These are phyloP conservation scores for Lottia scabra DNA, from an alignment of 2,888 invertebrate species.

Conservation along the genomic window DNA sequence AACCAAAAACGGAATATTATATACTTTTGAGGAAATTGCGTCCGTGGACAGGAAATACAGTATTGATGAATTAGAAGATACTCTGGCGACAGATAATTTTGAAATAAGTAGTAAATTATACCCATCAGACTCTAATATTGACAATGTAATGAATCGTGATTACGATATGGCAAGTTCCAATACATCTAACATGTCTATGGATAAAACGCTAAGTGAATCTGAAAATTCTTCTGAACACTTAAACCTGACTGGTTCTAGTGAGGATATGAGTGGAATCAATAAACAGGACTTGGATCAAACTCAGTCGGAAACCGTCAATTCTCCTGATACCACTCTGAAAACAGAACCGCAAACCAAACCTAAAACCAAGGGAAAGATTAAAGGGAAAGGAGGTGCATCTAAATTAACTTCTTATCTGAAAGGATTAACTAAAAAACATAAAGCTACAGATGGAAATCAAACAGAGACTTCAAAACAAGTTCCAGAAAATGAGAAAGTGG, in stretches of 20 bases:
- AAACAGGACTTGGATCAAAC: too few relatives aligned
- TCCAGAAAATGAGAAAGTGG: too few relatives aligned
- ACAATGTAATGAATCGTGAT: background rate
- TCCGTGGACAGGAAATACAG: background rate
- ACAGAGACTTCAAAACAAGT: too few relatives aligned
- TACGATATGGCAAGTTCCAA: too few relatives aligned
- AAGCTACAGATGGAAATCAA: background rate
- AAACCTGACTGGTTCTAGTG: too few relatives aligned
- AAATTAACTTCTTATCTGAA: constrained; percentile 3
- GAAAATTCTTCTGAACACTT: too few relatives aligned
- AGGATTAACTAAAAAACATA: background rate
- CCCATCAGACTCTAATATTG: background rate
- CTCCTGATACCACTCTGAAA: too few relatives aligned
- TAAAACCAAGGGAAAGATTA: background rate
- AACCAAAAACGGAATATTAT: background rate
- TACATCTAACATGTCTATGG: too few relatives aligned
- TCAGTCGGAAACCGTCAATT: too few relatives aligned
- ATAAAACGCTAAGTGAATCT: too few relatives aligned
- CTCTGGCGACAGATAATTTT: background rate
- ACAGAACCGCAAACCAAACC: background rate
- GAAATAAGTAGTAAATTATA: background rate
- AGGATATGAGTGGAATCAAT: too few relatives aligned
- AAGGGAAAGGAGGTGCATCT: background rate
- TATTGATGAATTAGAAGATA: background rate
- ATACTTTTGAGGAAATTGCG: background rate